These are phyloP conservation scores for Limnothrissa miodon DNA, from an alignment of 2,113 vertebrate species.

Conservation along the genomic window DNA sequence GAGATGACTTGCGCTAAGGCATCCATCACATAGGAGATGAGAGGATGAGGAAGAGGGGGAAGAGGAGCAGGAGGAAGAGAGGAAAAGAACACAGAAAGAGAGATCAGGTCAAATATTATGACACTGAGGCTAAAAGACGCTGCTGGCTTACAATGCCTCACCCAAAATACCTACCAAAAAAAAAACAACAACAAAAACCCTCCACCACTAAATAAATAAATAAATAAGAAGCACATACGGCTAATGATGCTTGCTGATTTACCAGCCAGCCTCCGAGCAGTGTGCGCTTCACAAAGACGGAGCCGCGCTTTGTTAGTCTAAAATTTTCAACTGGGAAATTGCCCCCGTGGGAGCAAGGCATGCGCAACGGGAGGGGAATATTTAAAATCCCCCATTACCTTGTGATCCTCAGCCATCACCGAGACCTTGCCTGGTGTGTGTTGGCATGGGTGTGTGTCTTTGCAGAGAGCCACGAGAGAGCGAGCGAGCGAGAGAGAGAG, in stretches of 20 bases:
- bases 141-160: conserved; percentile 22
- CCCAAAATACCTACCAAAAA: neutral
- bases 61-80: neutral
- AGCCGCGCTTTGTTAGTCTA: conserved; percentile 62
- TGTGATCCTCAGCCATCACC: conserved; percentile 55
- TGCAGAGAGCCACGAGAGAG: too few relatives aligned
- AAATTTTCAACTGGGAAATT: conserved; percentile 65
- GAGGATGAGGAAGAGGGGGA: conserved; percentile 21
- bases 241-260: conserved; percentile 58
- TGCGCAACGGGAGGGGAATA: conserved; percentile 50
- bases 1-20: conserved; percentile 31
- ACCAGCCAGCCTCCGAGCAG: conserved; percentile 53
- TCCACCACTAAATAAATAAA: neutral
- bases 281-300: conserved; percentile 47
- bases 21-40: conserved; percentile 31
- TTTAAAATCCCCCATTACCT: conserved; percentile 52
- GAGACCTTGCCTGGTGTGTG: conserved; percentile 31
- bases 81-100: conserved; percentile 12
- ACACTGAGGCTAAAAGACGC: conserved; percentile 35
- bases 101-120: conserved; percentile 51
- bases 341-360: conserved; percentile 59
- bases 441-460: neutral
- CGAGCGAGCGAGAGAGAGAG: neutral
- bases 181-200: neutral
- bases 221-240: conserved; percentile 40